Evolutionary conservation across 2,797 vertebrate genomes (phyloP).

Genomic region (Bryconaethiops microstoma): DNA sequence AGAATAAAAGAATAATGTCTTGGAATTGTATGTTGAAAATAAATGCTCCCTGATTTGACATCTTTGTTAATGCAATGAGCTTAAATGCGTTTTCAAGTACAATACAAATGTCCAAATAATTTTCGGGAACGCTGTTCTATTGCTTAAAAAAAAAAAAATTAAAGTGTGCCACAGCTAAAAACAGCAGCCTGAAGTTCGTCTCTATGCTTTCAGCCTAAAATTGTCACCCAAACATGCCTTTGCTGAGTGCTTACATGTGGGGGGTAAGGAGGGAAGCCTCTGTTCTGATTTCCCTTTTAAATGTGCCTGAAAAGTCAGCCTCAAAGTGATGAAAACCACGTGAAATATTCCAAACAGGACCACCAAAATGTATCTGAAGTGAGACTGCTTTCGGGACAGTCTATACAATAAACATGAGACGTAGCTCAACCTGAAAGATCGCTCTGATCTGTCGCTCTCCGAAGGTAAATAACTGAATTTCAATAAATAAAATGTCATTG

Average conservation of each 20-base stretch:
- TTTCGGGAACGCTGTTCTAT: too few relatives aligned
- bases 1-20: too few relatives aligned
- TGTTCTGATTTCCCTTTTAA: background rate
- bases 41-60: too few relatives aligned
- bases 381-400: background rate
- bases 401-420: background rate
- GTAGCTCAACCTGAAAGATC: constrained; percentile 7
- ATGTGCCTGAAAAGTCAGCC: background rate
- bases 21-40: too few relatives aligned
- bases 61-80: too few relatives aligned
- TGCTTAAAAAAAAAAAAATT: too few relatives aligned
- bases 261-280: background rate
- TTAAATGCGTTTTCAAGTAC: too few relatives aligned
- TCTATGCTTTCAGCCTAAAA: too few relatives aligned
- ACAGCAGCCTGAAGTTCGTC: too few relatives aligned
- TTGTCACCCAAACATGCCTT: background rate
- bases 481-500: constrained; percentile 27
- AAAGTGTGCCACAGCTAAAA: too few relatives aligned
- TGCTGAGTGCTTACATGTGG: background rate
- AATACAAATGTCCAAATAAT: too few relatives aligned
- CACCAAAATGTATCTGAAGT: background rate
- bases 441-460: background rate
- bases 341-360: background rate
- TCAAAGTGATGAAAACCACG: background rate
- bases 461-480: constrained; percentile 31